Evolutionary conservation across 2,888 invertebrate genomes (phyloP).

Genomic region (Capitulum mitella): DNA sequence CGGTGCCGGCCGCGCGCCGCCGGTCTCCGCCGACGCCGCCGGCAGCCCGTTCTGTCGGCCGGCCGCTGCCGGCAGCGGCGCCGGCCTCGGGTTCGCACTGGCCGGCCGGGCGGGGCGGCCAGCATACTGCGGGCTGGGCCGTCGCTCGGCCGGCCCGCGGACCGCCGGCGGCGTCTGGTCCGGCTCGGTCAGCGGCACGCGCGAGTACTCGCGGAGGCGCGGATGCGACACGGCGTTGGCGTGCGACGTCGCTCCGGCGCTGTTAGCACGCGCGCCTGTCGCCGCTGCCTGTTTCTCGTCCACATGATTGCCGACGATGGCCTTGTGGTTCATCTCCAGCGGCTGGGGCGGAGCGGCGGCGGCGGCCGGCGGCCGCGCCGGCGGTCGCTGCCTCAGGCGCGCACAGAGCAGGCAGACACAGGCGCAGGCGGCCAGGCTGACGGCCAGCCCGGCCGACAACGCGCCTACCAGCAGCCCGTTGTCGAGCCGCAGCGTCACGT

Average conservation of each 20-base stretch:
- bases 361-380: not conserved
- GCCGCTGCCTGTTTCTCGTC: not conserved
- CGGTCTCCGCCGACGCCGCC: not conserved
- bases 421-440: not conserved
- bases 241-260: not conserved
- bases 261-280: not conserved
- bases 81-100: not conserved
- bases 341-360: not conserved
- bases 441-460: not conserved
- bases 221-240: not conserved
- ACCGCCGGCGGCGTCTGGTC: not conserved
- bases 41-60: not conserved
- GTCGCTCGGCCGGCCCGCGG: not conserved
- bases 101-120: no score
- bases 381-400: not conserved
- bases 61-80: not conserved
- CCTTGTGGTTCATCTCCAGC: not conserved
- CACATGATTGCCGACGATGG: not conserved
- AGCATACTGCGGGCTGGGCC: no score
- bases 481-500: slow-evolving; percentile 14
- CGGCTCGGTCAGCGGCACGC: not conserved
- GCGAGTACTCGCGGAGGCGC: not conserved
- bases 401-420: not conserved
- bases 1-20: not conserved
- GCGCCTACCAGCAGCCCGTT: slow-evolving; percentile 6